Base-by-base conservation (phyloP, 2,797 vertebrate genomes). In the Orestias chungarensis region DNA sequence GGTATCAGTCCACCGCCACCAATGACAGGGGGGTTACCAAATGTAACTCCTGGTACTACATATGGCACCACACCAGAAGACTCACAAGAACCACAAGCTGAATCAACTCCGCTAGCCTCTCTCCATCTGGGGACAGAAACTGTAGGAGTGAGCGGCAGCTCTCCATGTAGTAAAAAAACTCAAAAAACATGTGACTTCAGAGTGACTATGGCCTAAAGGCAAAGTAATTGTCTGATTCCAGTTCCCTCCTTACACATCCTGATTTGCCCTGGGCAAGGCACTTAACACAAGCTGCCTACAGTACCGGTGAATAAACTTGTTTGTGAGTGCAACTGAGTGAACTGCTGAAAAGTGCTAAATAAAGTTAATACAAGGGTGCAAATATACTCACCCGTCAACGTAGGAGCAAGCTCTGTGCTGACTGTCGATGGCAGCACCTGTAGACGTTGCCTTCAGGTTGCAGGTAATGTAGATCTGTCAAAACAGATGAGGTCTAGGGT, bases 381-480 rank as follows among this genome's bases (percentile, higher is more conserved):
- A 0, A 0, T 7, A 80, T 17, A 87, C 88, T 87, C 71, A 93
- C 92, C 86, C 71, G 31, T 35, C 71, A 0, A 18, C 6, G 55
- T 80, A 94, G 43, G 91, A 93, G 54, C 94, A 95, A 76, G 94
- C 91, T 86, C 91, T 93, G 31, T 93, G 68, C 2, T 50, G 44
- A 29, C 0, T 0, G 40, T 89, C 83, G 25, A 88, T 43, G 8
- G 0, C 0, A 23, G 38, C 0, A 3, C 66, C 15, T 27, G 80
- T 4, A 18, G 84, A 70, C 33, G 86, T 83, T 73, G 91, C 94
- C 78, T 64, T 89, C 82, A 95, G 61, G n/a, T 87, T 25, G 65
- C 95, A 95, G 52, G 93, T 88, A 52, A 95, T 85, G 75, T 92
- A 94, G 57, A 94, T 29, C 94, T 94, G 65, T 74, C 59, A 29